Base-by-base conservation (phyloP, 2,113 vertebrate genomes). In the Actinemys pallida region DNA sequence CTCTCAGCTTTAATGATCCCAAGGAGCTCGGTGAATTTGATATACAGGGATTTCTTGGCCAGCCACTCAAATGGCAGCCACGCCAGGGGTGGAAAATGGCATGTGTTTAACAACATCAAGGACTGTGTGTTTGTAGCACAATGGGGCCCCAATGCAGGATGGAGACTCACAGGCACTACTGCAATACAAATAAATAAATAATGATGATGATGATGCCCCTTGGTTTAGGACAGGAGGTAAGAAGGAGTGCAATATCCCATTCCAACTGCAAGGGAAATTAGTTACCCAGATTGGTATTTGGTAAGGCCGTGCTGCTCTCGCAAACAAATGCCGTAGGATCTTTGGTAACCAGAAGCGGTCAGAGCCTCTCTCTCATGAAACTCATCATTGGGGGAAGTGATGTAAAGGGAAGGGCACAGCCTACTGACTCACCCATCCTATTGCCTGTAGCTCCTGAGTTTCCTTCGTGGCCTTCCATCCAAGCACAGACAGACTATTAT, bases 231-330 rank as follows among this genome's bases (percentile, higher is more conserved):
- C 20, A 84, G 56, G 24, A 39, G n/a, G 69, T 14, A 39, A 56
- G 5, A 75, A 20, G 1, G 3, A 7, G 2, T 62, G 35, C 8
- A 0, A 0, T 3, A 22, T 9, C 75, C 39, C 50, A 62, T 35
- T 62, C 54, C 1, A 54, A 29, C 0, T 1, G 5, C 8, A 10
- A 2, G 0, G 1, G 31, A 81, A 81, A 81, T n/a, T 2, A 39
- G 8, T 76, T 91, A 50, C 22, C 76, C 12, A 13, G 42, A n/a
- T 0, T 20, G 13, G 52, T 80, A 39, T 14, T 59, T 17, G 50
- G 20, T 20, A 84, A 91, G 35, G 25, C 92, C 82, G 45, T 42
- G n/a, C 22, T 86, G 11, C 29, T 12, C 45, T 22, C 22, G 29
- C 57, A 86, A 62, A 76, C 8, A 83, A 81, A 54, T 69, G 4